phyloP scores from a whole-genome alignment of 1,140 invertebrate genomes.

The Drosophila leontia region DNA sequence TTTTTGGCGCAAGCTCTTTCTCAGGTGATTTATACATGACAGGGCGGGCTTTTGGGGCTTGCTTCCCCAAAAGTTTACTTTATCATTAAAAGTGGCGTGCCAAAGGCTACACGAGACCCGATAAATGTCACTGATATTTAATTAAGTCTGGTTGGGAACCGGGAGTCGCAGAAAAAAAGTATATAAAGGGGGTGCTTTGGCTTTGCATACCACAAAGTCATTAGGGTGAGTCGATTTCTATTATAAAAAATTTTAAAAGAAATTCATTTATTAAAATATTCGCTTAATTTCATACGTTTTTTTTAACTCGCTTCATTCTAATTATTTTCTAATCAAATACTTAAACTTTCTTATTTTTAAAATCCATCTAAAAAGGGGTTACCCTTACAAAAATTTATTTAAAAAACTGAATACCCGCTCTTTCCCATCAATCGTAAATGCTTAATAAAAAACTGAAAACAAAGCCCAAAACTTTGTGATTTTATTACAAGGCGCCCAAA shows the following conservation, averaged over 20 bases:
- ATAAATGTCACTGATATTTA: slow-evolving; percentile 84
- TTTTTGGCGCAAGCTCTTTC: slow-evolving; percentile 55
- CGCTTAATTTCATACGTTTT: too few species aligned
- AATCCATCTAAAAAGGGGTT: background rate
- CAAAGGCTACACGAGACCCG: slow-evolving; percentile 78
- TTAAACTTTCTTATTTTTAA: too few species aligned
- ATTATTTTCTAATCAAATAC: background rate
- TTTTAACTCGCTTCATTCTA: background rate
- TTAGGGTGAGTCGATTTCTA: slow-evolving; percentile 11
- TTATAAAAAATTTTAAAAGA: background rate
- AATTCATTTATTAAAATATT: background rate
- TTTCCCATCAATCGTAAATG: slow-evolving; percentile 40
- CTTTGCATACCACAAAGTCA: slow-evolving; percentile 7
- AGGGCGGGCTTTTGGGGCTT: slow-evolving; percentile 40
- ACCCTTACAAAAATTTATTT: slow-evolving; percentile 16
- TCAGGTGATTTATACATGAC: slow-evolving; percentile 82
- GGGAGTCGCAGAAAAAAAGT: slow-evolving; percentile 19
- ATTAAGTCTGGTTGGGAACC: slow-evolving; percentile 67
- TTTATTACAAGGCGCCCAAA: slow-evolving; percentile 32
- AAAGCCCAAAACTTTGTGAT: slow-evolving; percentile 34
- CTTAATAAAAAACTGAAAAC: slow-evolving; percentile 21
- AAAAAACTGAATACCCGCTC: slow-evolving; percentile 1
- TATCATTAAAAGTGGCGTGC: slow-evolving; percentile 79
- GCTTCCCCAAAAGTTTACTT: slow-evolving; percentile 42
- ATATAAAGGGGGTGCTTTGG: slow-evolving; percentile 1